A percentile compares a stretch with the other conserved stretches of the same genome.
phyloP scores from a whole-genome alignment of 2,888 invertebrate genomes.

The Scaptomyza caliginosa region DNA sequence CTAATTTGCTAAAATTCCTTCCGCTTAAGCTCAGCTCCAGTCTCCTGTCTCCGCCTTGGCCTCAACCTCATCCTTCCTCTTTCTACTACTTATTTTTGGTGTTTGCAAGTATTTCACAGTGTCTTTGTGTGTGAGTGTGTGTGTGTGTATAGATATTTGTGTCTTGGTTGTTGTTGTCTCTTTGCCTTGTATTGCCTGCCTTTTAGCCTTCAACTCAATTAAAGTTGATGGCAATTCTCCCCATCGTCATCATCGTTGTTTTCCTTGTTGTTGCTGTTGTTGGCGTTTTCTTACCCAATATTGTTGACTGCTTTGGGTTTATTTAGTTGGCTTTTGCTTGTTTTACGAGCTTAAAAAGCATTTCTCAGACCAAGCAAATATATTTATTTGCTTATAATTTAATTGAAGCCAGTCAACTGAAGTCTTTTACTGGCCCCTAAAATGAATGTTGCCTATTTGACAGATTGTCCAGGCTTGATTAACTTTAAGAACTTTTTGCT shows the following conservation, averaged over 20 bases:
- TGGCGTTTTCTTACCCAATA: slow-evolving; percentile 69
- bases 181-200: slow-evolving; percentile 37
- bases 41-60: background rate
- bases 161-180: background rate
- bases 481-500: slow-evolving; percentile 25
- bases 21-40: slow-evolving; percentile 50
- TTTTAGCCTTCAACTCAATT: slow-evolving; percentile 72
- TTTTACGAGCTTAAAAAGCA: slow-evolving; percentile 65
- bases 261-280: slow-evolving; percentile 32
- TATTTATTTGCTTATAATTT: slow-evolving; percentile 74
- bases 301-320: slow-evolving; percentile 65
- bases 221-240: slow-evolving; percentile 75
- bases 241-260: slow-evolving; percentile 30
- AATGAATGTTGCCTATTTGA: slow-evolving; percentile 17
- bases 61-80: background rate
- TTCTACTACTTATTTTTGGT: background rate
- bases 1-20: slow-evolving; percentile 82
- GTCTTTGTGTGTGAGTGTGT: no score
- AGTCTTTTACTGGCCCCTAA: slow-evolving; percentile 9
- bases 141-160: slow-evolving; percentile 29
- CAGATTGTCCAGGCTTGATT: slow-evolving; percentile 10
- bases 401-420: slow-evolving; percentile 60
- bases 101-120: slow-evolving; percentile 3
- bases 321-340: slow-evolving; percentile 64
- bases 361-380: slow-evolving; percentile 31